Base-by-base conservation (phyloP, 2,113 vertebrate species). In the Pteronura brasiliensis region DNA sequence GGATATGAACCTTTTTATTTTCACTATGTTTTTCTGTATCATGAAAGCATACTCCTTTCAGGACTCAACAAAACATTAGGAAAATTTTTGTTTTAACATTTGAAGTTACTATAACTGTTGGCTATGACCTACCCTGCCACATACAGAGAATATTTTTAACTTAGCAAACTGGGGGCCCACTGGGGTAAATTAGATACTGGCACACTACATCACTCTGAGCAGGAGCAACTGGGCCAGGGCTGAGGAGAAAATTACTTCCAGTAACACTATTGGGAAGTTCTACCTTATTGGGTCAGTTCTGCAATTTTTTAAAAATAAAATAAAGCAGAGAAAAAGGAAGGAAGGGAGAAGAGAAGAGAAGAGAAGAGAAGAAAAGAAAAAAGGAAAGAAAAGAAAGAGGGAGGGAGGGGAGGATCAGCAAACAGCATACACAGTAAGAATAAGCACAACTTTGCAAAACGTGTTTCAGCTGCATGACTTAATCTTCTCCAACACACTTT, bases 81-180 rank as follows among this genome's bases (percentile, higher is more conserved):
- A 95, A 96, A 89, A 85, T n/a, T 88, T 86, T 80, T 79, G 44
- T 47, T 52, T 81, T 76, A 90, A 88, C 29, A 61, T 69, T 55
- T 82, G 67, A 72, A 88, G 36, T 88, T 67, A 85, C 31, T 67
- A 80, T 18, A 83, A 92, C 31, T 89, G 6, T 27, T 93, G 21
- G 36, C 17, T 95, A 79, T 82, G 34, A 77, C 17, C 42, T 5
- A 7, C 20, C 11, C 21, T 76, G 20, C 69, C 79, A 92, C 29
- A 89, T 9, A 39, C 0, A 83, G n/a, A 85, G 36, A 92, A 44
- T n/a, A 63, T 90, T 88, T 90, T 84, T 77, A 93, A 59, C n/a
- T 93, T 36, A 44, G 77, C 21, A 49, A 49, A 47, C n/a, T 23
- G 65, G 59, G 44, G 44, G 23, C 14, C 83, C 61, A 52, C 3